Percentiles rank a stretch among this genome's conserved stretches.
phyloP scores from a whole-genome alignment of 2,797 vertebrate species.

The Tauraco hartlaubi region DNA sequence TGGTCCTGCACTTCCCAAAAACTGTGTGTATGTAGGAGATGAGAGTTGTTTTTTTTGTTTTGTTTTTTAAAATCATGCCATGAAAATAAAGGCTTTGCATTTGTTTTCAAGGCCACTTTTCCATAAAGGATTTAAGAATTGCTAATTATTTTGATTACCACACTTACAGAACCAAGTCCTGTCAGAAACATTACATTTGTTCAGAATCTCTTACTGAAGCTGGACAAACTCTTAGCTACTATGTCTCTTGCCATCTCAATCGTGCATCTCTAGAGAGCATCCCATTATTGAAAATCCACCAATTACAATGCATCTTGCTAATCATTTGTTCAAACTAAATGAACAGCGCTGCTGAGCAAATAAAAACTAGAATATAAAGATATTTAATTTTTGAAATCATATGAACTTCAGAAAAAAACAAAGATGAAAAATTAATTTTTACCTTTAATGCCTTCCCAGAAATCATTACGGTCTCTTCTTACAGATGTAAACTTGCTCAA shows the following conservation, averaged over 20 bases:
- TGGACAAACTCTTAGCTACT: neutral
- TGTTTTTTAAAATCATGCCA: neutral
- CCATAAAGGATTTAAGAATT: neutral
- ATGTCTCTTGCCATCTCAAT: neutral
- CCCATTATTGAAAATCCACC: neutral
- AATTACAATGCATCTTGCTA: neutral
- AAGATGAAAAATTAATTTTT: neutral
- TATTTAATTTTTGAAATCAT: neutral
- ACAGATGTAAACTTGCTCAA: conserved; percentile 98
- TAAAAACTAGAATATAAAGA: neutral
- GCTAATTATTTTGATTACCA: neutral
- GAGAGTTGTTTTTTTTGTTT: neutral
- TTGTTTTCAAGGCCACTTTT: neutral
- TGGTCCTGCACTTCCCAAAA: neutral
- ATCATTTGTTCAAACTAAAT: neutral
- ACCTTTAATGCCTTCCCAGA: conserved; percentile 99
- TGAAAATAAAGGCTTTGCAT: neutral
- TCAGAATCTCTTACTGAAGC: neutral
- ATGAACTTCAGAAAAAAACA: neutral
- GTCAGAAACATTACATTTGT: neutral
- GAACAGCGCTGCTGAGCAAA: neutral
- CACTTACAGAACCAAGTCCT: neutral
- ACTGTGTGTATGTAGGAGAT: neutral
- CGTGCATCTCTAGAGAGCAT: neutral
- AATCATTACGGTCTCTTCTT: conserved; percentile 97